A percentile compares a stretch with the other conserved stretches of the same genome.
These are phyloP conservation scores for Crepidodera aurea DNA, from an alignment of 2,888 invertebrate species.

Conservation along the genomic window DNA sequence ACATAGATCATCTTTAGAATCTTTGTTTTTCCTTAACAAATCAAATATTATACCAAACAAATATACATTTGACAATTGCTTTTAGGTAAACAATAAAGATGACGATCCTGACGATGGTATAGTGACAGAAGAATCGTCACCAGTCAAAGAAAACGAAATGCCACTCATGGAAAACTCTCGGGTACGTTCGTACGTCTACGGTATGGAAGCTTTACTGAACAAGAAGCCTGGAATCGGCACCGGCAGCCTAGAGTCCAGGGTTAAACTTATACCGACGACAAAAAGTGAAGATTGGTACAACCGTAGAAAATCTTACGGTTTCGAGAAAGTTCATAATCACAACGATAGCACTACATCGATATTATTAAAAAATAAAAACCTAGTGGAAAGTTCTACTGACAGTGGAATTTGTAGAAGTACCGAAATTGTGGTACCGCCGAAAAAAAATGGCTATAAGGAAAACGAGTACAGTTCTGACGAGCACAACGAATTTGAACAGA, in stretches of 20 bases:
- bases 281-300: constrained; percentile 74
- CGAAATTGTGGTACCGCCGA: constrained; percentile 65
- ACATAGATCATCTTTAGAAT: no score
- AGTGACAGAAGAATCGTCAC: constrained; percentile 57
- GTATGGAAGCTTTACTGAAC: constrained; percentile 59
- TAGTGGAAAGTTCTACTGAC: constrained; percentile 79
- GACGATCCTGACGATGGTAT: constrained; percentile 62
- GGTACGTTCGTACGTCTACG: constrained; percentile 62
- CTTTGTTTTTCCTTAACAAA: no score
- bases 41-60: no score
- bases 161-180: constrained; percentile 46
- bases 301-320: constrained; percentile 80
- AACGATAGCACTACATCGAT: constrained; percentile 50
- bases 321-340: constrained; percentile 62
- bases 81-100: constrained; percentile 38
- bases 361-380: constrained; percentile 62
- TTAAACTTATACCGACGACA: constrained; percentile 53
- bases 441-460: constrained; percentile 34
- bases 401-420: constrained; percentile 79
- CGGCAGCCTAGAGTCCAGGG: constrained; percentile 62
- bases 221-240: constrained; percentile 57
- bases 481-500: constrained; percentile 42
- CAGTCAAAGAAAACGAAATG: constrained; percentile 33
- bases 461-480: constrained; percentile 40
- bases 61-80: no score